phyloP scores from a whole-genome alignment of 2,113 vertebrate species.

The Bambusicola thoracicus region DNA sequence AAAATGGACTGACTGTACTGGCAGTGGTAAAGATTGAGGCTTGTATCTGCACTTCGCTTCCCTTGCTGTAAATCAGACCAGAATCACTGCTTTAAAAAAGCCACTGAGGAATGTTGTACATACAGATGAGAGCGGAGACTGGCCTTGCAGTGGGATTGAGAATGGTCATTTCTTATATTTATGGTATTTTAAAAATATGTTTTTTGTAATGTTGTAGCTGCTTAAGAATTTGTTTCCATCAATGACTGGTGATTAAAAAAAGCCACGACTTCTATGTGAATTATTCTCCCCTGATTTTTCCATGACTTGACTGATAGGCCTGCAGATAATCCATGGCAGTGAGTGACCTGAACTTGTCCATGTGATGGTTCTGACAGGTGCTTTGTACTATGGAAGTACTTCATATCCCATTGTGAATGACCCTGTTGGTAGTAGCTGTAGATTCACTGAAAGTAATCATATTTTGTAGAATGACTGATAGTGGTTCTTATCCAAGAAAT shows the following conservation, averaged over 20 bases:
- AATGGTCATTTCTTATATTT: background rate
- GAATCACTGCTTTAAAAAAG: background rate
- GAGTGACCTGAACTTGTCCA: background rate
- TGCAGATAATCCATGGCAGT: background rate
- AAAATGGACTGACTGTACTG: background rate
- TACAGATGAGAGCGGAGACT: background rate
- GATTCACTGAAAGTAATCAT: background rate
- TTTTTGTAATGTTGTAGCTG: background rate
- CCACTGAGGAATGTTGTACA: background rate
- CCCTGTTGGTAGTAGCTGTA: background rate
- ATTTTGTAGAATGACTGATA: background rate
- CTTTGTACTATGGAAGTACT: background rate
- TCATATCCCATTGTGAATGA: background rate
- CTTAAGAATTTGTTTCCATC: background rate
- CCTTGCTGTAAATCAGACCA: background rate
- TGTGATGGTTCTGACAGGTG: background rate
- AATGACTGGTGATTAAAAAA: background rate
- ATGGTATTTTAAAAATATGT: background rate
- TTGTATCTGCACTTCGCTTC: background rate
- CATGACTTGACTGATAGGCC: background rate
- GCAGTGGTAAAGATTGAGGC: background rate
- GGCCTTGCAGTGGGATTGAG: background rate
- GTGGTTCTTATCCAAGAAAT: background rate
- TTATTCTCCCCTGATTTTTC: background rate
- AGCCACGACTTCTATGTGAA: background rate